phyloP scores from a whole-genome alignment of 2,113 vertebrate genomes.

The Microcebus tavaratra region DNA sequence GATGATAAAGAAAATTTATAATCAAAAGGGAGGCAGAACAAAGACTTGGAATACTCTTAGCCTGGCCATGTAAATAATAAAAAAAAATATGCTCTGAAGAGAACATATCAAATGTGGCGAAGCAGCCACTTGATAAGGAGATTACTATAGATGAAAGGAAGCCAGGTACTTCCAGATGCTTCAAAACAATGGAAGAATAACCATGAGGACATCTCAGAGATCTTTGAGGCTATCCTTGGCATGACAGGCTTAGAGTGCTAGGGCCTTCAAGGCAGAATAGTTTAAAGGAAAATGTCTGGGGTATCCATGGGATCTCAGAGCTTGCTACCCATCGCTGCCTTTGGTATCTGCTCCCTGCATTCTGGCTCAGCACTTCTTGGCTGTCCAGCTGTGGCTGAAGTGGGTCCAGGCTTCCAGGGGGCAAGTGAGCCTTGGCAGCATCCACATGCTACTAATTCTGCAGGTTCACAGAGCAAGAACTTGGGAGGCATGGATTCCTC shows the following conservation, averaged over 20 bases:
- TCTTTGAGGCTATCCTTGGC: neutral
- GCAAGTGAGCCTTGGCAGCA: neutral
- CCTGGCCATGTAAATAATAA: neutral
- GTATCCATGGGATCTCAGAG: neutral
- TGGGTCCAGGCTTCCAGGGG: neutral
- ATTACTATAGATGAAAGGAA: too few relatives aligned
- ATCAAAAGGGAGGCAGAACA: neutral
- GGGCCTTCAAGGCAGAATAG: neutral
- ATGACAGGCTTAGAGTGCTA: neutral
- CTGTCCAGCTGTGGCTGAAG: neutral
- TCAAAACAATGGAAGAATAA: neutral
- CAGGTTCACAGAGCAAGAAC: neutral
- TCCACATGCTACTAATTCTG: neutral
- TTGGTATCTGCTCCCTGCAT: neutral
- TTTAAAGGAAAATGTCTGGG: neutral
- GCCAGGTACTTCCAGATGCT: too few relatives aligned
- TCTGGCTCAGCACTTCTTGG: neutral
- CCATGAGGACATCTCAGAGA: neutral
- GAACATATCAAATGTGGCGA: neutral
- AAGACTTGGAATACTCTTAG: neutral
- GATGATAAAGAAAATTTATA: neutral
- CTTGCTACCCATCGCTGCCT: neutral
- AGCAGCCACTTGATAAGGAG: too few relatives aligned
- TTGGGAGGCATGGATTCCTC: neutral
- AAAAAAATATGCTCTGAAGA: too few relatives aligned